phyloP scores from a whole-genome alignment of 2,797 vertebrate genomes.

The Neostethus bicornis region DNA sequence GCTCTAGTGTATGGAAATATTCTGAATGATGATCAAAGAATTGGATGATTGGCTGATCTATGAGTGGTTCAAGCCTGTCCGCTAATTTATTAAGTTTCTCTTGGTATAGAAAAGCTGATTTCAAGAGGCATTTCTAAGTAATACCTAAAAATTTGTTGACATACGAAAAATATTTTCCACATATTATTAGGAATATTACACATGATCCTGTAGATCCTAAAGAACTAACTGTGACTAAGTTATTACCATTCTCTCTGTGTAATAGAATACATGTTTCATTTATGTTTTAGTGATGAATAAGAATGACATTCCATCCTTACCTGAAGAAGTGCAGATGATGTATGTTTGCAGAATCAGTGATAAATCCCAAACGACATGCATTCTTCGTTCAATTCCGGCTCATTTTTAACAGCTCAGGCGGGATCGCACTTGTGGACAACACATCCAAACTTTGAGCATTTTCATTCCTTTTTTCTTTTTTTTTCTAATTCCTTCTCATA shows the following conservation, averaged over 20 bases:
- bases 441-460: constrained; percentile 60
- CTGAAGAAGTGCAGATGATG: constrained; percentile 70
- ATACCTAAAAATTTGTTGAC: too few relatives aligned
- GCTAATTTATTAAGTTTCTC: too few relatives aligned
- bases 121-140: too few relatives aligned
- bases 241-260: neutral
- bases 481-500: neutral
- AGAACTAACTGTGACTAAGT: too few relatives aligned
- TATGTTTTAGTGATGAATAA: neutral
- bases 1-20: too few relatives aligned
- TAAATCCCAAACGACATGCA: constrained; percentile 76
- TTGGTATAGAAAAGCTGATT: too few relatives aligned
- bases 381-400: constrained; percentile 73
- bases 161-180: too few relatives aligned
- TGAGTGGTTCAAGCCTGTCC: too few relatives aligned
- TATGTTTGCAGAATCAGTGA: constrained; percentile 68
- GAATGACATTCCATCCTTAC: constrained; percentile 49
- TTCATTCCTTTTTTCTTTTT: constrained; percentile 11
- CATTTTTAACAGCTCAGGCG: constrained; percentile 47
- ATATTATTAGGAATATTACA: too few relatives aligned
- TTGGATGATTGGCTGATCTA: too few relatives aligned
- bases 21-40: too few relatives aligned
- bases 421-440: constrained; percentile 37
- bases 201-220: too few relatives aligned
- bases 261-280: neutral